Evolutionary conservation across 2,113 vertebrate species (phyloP).

Genomic region (Strigops habroptila): DNA sequence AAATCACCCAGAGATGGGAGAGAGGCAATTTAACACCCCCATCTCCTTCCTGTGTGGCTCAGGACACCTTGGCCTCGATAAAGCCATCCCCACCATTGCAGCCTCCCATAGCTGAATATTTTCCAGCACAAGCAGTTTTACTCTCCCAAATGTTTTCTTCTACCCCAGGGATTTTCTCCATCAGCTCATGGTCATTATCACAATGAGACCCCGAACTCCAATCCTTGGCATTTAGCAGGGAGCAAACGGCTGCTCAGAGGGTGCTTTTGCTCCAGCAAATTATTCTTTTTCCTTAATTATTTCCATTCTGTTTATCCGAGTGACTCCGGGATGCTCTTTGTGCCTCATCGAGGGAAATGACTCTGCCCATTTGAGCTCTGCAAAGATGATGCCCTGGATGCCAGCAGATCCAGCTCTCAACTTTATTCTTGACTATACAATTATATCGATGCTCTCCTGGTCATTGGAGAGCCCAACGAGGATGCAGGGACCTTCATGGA

Average conservation of each 20-base stretch:
- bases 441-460: background rate
- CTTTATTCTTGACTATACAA: background rate
- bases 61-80: accelerated
- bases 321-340: background rate
- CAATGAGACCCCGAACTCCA: background rate
- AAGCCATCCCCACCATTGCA: background rate
- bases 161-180: background rate
- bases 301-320: constrained; percentile 17
- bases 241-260: background rate
- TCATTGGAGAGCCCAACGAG: background rate
- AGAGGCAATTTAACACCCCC: background rate
- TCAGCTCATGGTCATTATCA: background rate
- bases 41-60: accelerated
- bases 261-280: constrained; percentile 21
- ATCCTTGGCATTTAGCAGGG: background rate
- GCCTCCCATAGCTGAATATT: background rate
- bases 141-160: background rate
- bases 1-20: background rate
- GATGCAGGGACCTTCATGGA: background rate
- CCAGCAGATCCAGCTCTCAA: background rate
- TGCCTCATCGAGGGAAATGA: background rate
- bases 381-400: background rate
- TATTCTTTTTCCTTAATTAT: constrained; percentile 8
- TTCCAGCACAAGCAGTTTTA: background rate
- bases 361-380: background rate